Evolutionary conservation across 2,113 vertebrate species (phyloP).

Genomic region (Syngnathus scovelli): DNA sequence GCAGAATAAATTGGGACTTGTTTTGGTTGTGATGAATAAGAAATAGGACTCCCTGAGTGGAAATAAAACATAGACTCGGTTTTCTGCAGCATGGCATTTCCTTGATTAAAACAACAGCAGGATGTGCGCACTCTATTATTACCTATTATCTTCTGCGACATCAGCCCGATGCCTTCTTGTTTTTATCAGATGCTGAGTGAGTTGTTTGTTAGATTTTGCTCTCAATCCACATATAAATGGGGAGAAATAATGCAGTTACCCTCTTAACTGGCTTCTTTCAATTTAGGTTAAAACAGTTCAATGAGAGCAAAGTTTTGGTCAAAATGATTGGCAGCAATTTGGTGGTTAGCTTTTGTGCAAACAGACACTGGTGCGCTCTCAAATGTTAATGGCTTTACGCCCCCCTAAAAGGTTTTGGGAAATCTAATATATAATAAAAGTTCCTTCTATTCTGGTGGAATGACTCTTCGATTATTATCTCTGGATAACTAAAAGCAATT

Average conservation of each 20-base stretch:
- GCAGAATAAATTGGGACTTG: constrained; percentile 30
- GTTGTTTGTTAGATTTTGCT: constrained; percentile 9
- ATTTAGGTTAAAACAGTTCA: not conserved
- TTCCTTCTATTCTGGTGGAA: not conserved
- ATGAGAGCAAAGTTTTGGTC: not conserved
- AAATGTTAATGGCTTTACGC: not conserved
- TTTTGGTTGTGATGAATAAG: constrained; percentile 24
- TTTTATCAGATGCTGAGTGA: constrained; percentile 17
- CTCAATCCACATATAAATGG: constrained; percentile 23
- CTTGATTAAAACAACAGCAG: constrained; percentile 40
- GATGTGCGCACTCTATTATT: constrained; percentile 7
- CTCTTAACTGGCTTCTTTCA: constrained; percentile 7
- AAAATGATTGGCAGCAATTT: not conserved
- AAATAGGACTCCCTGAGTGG: constrained; percentile 17
- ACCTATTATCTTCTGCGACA: constrained; percentile 18
- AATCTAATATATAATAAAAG: not conserved
- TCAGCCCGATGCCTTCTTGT: constrained; percentile 9
- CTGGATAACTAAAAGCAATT: not conserved
- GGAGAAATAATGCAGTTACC: constrained; percentile 9
- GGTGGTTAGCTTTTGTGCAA: not conserved
- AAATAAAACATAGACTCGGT: constrained; percentile 30
- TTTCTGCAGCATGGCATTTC: constrained; percentile 19
- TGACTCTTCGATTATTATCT: not conserved
- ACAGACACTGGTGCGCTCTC: not conserved
- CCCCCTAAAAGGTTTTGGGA: not conserved